Evolutionary conservation across 2,113 vertebrate species (phyloP).

Genomic region (Podiceps cristatus): DNA sequence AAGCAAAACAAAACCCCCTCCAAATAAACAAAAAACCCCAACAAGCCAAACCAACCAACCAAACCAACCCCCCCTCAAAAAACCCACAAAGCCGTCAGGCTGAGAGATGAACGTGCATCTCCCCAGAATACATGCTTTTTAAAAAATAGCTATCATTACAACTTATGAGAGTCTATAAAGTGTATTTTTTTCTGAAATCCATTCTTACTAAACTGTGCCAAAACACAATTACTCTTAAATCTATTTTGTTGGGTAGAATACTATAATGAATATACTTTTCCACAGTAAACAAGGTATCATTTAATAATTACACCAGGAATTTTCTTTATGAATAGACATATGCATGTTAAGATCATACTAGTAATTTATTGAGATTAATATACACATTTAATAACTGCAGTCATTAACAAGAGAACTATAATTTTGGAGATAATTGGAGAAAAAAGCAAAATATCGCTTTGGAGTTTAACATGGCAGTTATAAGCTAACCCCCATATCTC

Average conservation of each 20-base stretch:
- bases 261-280: background rate
- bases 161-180: background rate
- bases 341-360: background rate
- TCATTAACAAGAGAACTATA: background rate
- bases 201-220: background rate
- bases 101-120: background rate
- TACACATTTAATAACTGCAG: background rate
- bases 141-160: background rate
- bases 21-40: too few relatives aligned
- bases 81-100: background rate
- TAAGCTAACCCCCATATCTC: background rate
- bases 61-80: background rate
- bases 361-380: background rate
- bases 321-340: background rate
- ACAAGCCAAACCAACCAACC: too few relatives aligned
- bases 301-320: background rate
- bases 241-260: background rate
- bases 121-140: accelerated
- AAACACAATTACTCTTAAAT: background rate
- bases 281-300: background rate
- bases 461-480: background rate
- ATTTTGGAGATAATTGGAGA: background rate
- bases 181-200: background rate
- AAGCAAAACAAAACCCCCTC: too few relatives aligned
- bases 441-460: background rate